Evolutionary conservation across 1,140 invertebrate species (phyloP), one percentile per base, ranked within the genome.

Genomic region (Drosophila ficusphila): DNA sequence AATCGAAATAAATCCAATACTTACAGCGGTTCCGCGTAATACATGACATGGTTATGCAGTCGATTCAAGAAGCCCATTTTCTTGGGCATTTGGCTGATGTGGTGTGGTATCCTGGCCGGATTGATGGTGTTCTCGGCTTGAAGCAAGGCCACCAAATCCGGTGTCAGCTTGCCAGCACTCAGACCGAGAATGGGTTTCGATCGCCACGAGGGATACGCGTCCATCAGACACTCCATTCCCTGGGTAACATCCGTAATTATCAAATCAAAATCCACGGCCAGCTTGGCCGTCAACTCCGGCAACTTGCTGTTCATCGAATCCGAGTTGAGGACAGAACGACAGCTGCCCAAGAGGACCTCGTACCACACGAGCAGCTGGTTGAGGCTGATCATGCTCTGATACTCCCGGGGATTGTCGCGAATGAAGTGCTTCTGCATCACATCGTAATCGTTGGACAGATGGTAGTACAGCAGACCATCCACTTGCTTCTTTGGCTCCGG

Each of bases 1-100:
- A 11, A 12, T 39, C 2, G 6, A 1, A 9, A 1, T 8, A 1
- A 19, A 12, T 1, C 0, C 1, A 12, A 6, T 47, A 81, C 86
- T 86, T 47, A 91, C 90, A 79, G 36, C 1, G 29, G 19, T 12
- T 82, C 76, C 0, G 16, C 18, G 3, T 56, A 1, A 14, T 74
- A 86, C 33, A 91, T 36, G 3, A 76, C 3, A 12, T 79, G 74
- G 36, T 92, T 92, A 4, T 79, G 69, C 0, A 91, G n/a, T 3
- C 90, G 65, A 2, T 74, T 53, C 49, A 48, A 74, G 46, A 89
- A 91, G 48, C 23, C 70, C 90, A 91, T 91, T 0, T 46, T 25
- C 8, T 47, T 7, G 3, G 64, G 51, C 14, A 73, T 27, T 3
- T 49, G 42, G 12, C 62, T 83, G 7, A 67, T 19, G 11, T 68